These are phyloP conservation scores for Andrena chrysosceles DNA, from an alignment of 2,888 invertebrate genomes.

Conservation along the genomic window DNA sequence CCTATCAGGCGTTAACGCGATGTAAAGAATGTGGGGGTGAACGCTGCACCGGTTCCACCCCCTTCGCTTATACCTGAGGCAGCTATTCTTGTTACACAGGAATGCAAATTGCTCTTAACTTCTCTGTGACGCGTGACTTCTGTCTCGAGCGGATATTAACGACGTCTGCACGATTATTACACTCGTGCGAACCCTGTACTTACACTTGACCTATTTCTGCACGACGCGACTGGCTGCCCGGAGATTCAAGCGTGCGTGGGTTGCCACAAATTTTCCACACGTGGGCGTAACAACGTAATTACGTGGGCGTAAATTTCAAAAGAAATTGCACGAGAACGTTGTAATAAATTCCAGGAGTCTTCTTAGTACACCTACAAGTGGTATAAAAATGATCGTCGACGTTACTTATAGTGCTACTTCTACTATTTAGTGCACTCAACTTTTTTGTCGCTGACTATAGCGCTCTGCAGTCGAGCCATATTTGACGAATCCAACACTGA, in stretches of 20 bases:
- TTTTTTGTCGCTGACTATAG: not conserved
- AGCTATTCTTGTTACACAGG: not conserved
- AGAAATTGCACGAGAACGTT: no score
- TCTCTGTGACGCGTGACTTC: not conserved
- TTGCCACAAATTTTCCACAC: not conserved
- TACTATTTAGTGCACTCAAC: not conserved
- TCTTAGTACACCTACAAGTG: no score
- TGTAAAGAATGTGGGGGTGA: slow-evolving; percentile 17
- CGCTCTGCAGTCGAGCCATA: no score
- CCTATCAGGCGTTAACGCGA: slow-evolving; percentile 15
- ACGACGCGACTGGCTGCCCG: not conserved
- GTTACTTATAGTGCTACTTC: no score
- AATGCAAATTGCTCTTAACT: not conserved
- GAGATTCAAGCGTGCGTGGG: not conserved
- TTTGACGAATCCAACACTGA: not conserved
- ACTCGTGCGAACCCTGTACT: not conserved
- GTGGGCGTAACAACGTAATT: not conserved
- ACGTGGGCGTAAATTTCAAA: no score
- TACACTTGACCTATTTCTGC: slow-evolving; percentile 28
- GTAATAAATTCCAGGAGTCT: no score
- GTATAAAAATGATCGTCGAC: no score
- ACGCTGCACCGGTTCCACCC: not conserved
- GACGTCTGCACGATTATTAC: slow-evolving; percentile 1
- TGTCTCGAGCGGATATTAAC: not conserved
- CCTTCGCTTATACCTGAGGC: not conserved